Evolutionary conservation across 2,113 vertebrate species (phyloP).

Genomic region (Prionailurus bengalensis): DNA sequence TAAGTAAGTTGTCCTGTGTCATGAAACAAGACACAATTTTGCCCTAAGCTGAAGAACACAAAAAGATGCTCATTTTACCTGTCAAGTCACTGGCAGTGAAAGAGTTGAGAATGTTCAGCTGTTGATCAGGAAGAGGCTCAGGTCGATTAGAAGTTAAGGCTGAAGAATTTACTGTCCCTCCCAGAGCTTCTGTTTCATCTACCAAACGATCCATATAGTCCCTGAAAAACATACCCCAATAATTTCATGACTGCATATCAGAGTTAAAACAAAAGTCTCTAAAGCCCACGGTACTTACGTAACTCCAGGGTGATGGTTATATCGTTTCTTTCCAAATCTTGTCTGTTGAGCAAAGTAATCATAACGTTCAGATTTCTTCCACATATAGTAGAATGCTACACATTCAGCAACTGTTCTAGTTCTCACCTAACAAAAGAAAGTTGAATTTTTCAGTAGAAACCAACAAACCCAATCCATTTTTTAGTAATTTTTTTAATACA

Average conservation of each 20-base stretch:
- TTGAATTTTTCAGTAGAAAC: neutral
- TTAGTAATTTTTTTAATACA: neutral
- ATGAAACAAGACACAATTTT: neutral
- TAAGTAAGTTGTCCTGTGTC: neutral
- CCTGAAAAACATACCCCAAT: constrained; percentile 83
- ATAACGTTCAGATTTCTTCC: constrained; percentile 99
- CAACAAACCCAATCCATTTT: neutral
- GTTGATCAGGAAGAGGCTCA: constrained; percentile 94
- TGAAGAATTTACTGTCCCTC: constrained; percentile 92
- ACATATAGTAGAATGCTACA: constrained; percentile 99
- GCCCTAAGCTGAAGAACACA: neutral
- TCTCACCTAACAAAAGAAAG: constrained; percentile 90
- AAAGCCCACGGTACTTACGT: constrained; percentile 92
- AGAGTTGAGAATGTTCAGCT: constrained; percentile 95
- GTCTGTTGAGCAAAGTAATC: constrained; percentile 99
- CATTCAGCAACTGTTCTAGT: constrained; percentile 97
- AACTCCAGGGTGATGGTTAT: constrained; percentile 97
- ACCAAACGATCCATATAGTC: constrained; percentile 99
- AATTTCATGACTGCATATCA: neutral
- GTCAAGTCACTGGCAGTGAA: constrained; percentile 97
- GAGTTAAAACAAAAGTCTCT: neutral
- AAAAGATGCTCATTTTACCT: constrained; percentile 87
- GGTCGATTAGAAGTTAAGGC: constrained; percentile 92
- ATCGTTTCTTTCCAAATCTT: constrained; percentile 98
- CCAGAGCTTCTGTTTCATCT: constrained; percentile 96